phyloP scores from a whole-genome alignment of 2,888 invertebrate species.

The Endomychus coccineus region DNA sequence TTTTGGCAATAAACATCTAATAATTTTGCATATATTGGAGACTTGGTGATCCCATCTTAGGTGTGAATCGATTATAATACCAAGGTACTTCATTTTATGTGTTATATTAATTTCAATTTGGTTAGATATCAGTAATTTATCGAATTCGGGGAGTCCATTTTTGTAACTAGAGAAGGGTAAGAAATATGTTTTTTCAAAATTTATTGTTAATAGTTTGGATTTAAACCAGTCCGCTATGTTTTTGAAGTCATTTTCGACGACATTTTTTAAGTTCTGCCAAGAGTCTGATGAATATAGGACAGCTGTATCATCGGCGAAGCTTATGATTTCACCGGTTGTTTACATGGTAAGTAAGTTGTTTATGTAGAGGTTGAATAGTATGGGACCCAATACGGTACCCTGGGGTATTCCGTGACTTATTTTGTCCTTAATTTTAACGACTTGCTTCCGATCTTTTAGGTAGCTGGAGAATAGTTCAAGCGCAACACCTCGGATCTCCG shows the following conservation, averaged over 20 bases:
- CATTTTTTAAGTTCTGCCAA: slow-evolving; percentile 4
- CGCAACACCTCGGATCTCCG: slow-evolving; percentile 5
- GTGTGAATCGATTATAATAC: slow-evolving; percentile 5
- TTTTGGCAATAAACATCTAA: slow-evolving; percentile 4
- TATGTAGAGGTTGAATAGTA: slow-evolving; percentile 8
- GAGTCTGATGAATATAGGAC: slow-evolving; percentile 4
- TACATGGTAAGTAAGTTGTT: slow-evolving; percentile 4
- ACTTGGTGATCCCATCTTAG: slow-evolving; percentile 8
- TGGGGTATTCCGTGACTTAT: slow-evolving; percentile 4
- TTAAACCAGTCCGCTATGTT: slow-evolving; percentile 2
- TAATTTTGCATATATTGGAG: slow-evolving; percentile 1
- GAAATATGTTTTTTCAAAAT: slow-evolving; percentile 6
- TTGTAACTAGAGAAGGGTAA: slow-evolving; percentile 5
- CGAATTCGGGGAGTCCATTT: slow-evolving; percentile 3
- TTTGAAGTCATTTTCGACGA: slow-evolving; percentile 5
- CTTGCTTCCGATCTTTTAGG: slow-evolving; percentile 3
- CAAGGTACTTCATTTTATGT: slow-evolving; percentile 6
- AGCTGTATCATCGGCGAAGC: slow-evolving; percentile 8
- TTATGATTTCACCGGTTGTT: slow-evolving; percentile 3
- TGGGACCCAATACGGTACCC: slow-evolving; percentile 3
- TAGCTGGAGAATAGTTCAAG: slow-evolving; percentile 5
- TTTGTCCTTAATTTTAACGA: slow-evolving; percentile 1
- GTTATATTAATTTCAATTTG: slow-evolving; percentile 5
- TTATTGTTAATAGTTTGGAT: slow-evolving; percentile 2
- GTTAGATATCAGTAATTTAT: slow-evolving; percentile 5